phyloP scores from a whole-genome alignment of 2,797 vertebrate genomes.

The Clarias platycephalus region DNA sequence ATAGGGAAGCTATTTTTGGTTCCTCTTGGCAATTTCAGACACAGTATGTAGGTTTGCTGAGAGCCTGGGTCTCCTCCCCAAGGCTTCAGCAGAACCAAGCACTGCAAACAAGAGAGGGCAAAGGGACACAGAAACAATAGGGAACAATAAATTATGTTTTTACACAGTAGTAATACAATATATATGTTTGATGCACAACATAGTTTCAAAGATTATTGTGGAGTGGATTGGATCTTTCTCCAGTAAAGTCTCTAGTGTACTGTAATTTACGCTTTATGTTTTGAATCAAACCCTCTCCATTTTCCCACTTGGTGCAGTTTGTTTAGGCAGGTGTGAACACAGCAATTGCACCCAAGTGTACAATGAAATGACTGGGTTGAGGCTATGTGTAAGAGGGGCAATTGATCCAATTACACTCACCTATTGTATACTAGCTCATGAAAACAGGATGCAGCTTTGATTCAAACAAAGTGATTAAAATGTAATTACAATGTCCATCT shows the following conservation, averaged over 20 bases:
- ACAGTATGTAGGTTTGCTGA: slow-evolving; percentile 56
- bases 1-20: slow-evolving; percentile 66
- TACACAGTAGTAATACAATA: background rate
- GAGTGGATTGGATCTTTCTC: background rate
- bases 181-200: background rate
- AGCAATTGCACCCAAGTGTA: background rate
- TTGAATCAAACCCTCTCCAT: background rate
- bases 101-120: slow-evolving; percentile 45
- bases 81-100: slow-evolving; percentile 42
- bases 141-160: slow-evolving; percentile 21
- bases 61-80: slow-evolving; percentile 52
- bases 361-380: background rate
- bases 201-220: background rate
- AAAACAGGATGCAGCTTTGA: background rate
- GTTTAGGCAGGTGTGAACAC: slow-evolving; percentile 14
- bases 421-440: no score
- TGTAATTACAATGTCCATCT: background rate
- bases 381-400: background rate
- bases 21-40: slow-evolving; percentile 56
- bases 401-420: background rate
- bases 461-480: background rate
- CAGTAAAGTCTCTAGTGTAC: background rate
- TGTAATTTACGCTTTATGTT: background rate
- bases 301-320: background rate
- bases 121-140: slow-evolving; percentile 36